Evolutionary conservation across 2,888 invertebrate species (phyloP).

Genomic region (Lordiphosa fenestrarum): DNA sequence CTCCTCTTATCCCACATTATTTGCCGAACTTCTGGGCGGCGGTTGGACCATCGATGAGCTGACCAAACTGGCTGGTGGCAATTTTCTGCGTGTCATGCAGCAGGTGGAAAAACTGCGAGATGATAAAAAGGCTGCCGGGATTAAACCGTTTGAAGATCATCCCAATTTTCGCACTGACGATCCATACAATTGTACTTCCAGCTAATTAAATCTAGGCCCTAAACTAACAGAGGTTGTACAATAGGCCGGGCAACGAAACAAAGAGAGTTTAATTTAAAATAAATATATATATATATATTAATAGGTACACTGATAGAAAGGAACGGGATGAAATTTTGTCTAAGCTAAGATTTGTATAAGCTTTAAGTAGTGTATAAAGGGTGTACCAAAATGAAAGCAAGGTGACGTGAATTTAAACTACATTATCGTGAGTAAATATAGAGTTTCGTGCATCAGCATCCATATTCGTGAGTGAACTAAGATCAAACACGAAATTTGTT

Average conservation of each 20-base stretch:
- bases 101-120: constrained; percentile 87
- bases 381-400: no score
- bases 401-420: no score
- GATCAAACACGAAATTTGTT: no score
- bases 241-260: constrained; percentile 39
- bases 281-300: constrained; percentile 13
- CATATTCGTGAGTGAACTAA: no score
- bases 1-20: constrained; percentile 88
- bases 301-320: constrained; percentile 17
- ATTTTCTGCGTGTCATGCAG: constrained; percentile 85
- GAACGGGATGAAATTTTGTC: constrained; percentile 33
- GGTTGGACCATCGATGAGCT: constrained; percentile 91
- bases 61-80: constrained; percentile 88
- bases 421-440: no score
- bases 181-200: constrained; percentile 80
- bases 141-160: constrained; percentile 87
- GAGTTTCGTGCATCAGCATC: no score
- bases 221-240: constrained; percentile 54
- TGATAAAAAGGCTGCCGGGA: constrained; percentile 86
- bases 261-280: constrained; percentile 1
- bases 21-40: constrained; percentile 88
- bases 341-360: constrained; percentile 60
- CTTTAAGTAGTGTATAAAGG: constrained; percentile 46
- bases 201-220: constrained; percentile 77
- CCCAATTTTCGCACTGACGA: constrained; percentile 80